These are phyloP conservation scores for Amorpha juglandis DNA, from an alignment of 2,888 invertebrate species.

Conservation along the genomic window DNA sequence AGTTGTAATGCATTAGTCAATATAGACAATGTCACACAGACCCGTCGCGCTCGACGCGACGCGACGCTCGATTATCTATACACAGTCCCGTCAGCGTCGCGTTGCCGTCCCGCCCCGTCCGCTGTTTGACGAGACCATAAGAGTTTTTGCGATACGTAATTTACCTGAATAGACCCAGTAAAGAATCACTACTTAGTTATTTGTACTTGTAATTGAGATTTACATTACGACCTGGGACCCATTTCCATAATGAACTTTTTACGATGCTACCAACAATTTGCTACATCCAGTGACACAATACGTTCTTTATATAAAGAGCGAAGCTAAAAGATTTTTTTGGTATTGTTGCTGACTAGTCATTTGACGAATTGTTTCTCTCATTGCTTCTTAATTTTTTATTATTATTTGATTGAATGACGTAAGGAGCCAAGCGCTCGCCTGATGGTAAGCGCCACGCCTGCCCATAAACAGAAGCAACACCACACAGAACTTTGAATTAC, in stretches of 20 bases:
- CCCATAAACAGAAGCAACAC: too few relatives aligned
- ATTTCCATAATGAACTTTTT: slow-evolving; percentile 26
- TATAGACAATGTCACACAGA: too few relatives aligned
- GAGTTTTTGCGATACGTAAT: neutral
- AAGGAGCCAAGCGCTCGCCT: too few relatives aligned
- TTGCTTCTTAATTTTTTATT: neutral
- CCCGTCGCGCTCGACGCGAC: too few relatives aligned
- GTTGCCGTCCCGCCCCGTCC: too few relatives aligned
- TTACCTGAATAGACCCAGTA: neutral
- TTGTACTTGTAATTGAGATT: slow-evolving; percentile 20
- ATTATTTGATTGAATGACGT: too few relatives aligned
- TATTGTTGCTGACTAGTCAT: neutral
- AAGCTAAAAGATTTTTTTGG: neutral
- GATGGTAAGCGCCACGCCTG: too few relatives aligned
- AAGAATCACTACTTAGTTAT: slow-evolving; percentile 7
- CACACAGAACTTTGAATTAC: too few relatives aligned
- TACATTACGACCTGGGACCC: slow-evolving; percentile 11
- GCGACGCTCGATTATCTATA: too few relatives aligned
- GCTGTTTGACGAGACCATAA: too few relatives aligned
- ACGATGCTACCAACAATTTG: slow-evolving; percentile 15
- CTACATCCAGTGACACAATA: slow-evolving; percentile 5
- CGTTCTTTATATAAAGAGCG: neutral
- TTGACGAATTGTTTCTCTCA: neutral
- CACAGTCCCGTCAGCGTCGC: too few relatives aligned
- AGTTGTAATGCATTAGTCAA: too few relatives aligned